Base-by-base conservation (phyloP, 2,888 invertebrate species). In the Dynastes maya region DNA sequence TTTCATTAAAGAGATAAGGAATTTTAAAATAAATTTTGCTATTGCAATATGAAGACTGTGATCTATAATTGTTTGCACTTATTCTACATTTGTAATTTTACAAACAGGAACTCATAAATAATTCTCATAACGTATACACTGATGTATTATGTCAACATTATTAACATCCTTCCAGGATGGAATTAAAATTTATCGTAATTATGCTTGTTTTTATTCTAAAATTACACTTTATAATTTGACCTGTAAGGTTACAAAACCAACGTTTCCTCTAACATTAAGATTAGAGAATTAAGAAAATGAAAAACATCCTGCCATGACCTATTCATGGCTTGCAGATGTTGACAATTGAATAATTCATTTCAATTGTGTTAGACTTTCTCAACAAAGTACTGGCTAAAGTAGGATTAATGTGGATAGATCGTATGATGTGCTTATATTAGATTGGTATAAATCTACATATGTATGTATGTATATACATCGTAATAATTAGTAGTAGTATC, bases 331-430 rank as follows among this genome's bases (percentile, higher is more conserved):
- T 49, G 11, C 67, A 49, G 22, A 67, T 49, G 45, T 45, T 22
- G 22, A 45, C 67, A 67, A 67, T 68, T 68, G 68, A 68, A 68
- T 68, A 68, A 68, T 68, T 68, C 51, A 51, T 22, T 51, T 68
- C 68, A 68, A 68, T 68, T 68, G 51, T 68, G 51, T 51, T 68
- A 27, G 27, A 68, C 51, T 68, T 68, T 68, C 68, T 68, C 51
- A 29, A 68, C 40, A 68, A 51, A 68, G 51, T 68, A 29, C 68
- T 11, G 22, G 49, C 29, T 51, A 49, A 68, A 51, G 27, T 49
- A 29, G 29, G 49, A 51, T 68, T 68, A 68, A 68, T 68, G 29
- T 68, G 49, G 27, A 27, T 51, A 68, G 22, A 51, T 51, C 9
- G 40, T 29, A 32, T 27, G 29, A 29, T 51, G 67, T 49, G 51